These are phyloP conservation scores for Drosophila fulvimacula DNA, from an alignment of 2,888 invertebrate species.

Conservation along the genomic window DNA sequence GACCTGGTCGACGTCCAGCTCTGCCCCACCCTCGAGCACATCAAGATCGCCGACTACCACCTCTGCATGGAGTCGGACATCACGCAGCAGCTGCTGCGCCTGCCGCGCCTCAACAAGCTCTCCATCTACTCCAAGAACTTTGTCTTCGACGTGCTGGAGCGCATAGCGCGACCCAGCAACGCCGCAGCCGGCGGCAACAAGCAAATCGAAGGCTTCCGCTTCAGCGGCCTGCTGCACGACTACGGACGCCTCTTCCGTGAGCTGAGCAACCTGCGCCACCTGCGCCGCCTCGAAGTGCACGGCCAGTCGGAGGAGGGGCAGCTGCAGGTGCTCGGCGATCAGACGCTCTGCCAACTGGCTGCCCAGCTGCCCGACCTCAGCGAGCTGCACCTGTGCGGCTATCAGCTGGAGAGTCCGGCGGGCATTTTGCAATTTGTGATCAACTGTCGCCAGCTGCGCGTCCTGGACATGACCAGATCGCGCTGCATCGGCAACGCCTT, in stretches of 20 bases:
- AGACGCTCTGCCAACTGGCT: constrained; percentile 63
- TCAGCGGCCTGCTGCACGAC: constrained; percentile 71
- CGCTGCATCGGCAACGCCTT: constrained; percentile 60
- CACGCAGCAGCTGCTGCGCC: constrained; percentile 62
- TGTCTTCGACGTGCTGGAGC: constrained; percentile 75
- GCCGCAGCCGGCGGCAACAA: constrained; percentile 24
- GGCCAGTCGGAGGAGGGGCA: constrained; percentile 45
- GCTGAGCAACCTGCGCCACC: constrained; percentile 57
- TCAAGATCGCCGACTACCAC: constrained; percentile 80
- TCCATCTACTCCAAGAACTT: constrained; percentile 78
- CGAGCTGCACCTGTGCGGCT: constrained; percentile 72
- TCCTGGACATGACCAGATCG: constrained; percentile 65
- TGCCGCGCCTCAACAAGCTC: constrained; percentile 68
- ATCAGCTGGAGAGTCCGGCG: constrained; percentile 70
- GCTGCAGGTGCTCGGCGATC: constrained; percentile 64
- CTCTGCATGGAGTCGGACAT: constrained; percentile 76
- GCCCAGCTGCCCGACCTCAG: constrained; percentile 54
- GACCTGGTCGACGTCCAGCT: constrained; percentile 68
- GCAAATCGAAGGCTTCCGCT: constrained; percentile 73
- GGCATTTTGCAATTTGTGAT: constrained; percentile 68
- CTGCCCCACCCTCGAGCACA: constrained; percentile 76
- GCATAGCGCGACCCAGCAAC: constrained; percentile 61
- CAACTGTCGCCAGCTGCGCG: constrained; percentile 64
- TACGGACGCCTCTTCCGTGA: constrained; percentile 71
- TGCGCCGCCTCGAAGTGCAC: constrained; percentile 61